phyloP scores from a whole-genome alignment of 1,140 invertebrate genomes.

The Brachionus calyciflorus region DNA sequence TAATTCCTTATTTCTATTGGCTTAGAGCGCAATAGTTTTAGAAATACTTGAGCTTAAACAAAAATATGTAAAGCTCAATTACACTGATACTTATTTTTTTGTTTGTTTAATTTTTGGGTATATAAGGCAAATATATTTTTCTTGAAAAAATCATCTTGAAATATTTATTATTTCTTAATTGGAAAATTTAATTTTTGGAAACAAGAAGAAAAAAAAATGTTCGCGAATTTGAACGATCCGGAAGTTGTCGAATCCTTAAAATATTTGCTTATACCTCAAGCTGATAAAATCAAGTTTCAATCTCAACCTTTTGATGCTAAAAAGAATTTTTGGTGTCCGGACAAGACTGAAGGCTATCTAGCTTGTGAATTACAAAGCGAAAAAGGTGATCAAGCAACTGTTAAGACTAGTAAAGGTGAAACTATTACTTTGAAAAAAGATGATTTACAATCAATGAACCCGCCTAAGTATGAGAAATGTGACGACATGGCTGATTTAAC shows the following conservation, averaged over 20 bases:
- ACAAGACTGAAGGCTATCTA: slow-evolving; percentile 93
- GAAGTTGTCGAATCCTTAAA: slow-evolving; percentile 46
- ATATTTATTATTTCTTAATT: no score
- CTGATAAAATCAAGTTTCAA: slow-evolving; percentile 61
- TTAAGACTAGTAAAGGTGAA: slow-evolving; percentile 64
- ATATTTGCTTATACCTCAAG: slow-evolving; percentile 44
- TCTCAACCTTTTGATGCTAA: slow-evolving; percentile 98
- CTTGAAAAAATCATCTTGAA: no score
- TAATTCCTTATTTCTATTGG: no score
- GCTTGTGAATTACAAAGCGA: slow-evolving; percentile 95
- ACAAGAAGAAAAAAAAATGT: no score
- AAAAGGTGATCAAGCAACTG: slow-evolving; percentile 93
- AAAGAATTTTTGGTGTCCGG: slow-evolving; percentile 97
- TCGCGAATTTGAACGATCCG: slow-evolving; percentile 42
- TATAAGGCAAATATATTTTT: no score
- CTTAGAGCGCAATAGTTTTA: no score
- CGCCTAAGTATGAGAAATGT: slow-evolving; percentile 97
- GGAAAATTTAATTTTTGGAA: no score
- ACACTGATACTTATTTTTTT: no score
- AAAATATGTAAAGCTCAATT: no score
- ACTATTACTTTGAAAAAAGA: slow-evolving; percentile 87
- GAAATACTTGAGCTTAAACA: no score
- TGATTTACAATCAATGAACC: slow-evolving; percentile 93
- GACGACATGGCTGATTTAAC: slow-evolving; percentile 99
- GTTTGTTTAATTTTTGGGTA: no score